Evolutionary conservation across 2,797 vertebrate genomes (phyloP), one percentile per base, ranked within the genome.

Genomic region (Epinephelus malabaricus): DNA sequence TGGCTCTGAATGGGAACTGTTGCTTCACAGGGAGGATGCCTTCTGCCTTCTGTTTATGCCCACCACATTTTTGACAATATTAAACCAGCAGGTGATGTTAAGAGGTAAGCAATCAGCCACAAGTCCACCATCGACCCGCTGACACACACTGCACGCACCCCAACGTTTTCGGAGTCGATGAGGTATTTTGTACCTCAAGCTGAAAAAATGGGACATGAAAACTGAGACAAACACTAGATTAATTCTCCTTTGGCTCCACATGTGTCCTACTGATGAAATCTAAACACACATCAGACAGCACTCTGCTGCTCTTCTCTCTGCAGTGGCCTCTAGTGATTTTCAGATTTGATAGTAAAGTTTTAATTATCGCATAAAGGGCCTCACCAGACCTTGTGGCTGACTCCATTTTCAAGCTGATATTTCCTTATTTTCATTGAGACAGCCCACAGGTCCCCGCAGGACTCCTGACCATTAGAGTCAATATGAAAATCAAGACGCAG

Each of bases 351-450:
- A 72, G 63, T 84, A 54, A 85, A 82, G 75, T 88, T 89, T 92
- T 91, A 90, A 92, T 92, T 89, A 89, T 79, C 34, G 3, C 55
- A 84, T 86, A 69, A 88, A 86, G 86, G 63, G 83, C 61, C 80
- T 85, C 82, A 55, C 80, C 71, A 66, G 74, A 59, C 75, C 65
- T 64, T 65, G 65, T 19, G 15, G 68, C 69, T 55, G 77, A 78
- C 76, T 88, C 59, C 21, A 53, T 75, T 85, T 76, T 65, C 66
- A 77, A 75, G 49, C 64, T 61, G 75, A 54, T 61, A 72, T 78
- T 87, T 85, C 69, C 64, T 88, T 78, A 78, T 82, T 74, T 70
- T 81, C 60, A 83, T 40, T 60, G 54, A 73, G 62, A 76, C 27
- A 47, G 60, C 78, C 74, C 49, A 51, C 9, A 12, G 70, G 66